Percentiles rank a stretch among this genome's conserved stretches.
Evolutionary conservation across 1,140 invertebrate genomes (phyloP).

Genomic region (Bemisia tabaci): DNA sequence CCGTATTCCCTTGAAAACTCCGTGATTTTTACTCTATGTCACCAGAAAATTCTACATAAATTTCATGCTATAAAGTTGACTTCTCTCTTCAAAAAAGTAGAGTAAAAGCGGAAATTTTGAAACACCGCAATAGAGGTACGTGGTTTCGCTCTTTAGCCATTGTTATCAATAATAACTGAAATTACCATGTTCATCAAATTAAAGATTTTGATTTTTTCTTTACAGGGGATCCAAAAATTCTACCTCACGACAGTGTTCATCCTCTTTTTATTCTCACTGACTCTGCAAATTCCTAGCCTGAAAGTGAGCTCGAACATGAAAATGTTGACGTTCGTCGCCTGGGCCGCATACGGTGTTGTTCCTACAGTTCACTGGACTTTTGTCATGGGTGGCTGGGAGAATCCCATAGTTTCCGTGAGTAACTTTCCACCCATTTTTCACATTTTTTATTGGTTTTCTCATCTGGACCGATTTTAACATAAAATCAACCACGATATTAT

Average conservation of each 20-base stretch:
- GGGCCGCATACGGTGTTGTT: slow-evolving; percentile 79
- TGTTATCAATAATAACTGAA: too few species aligned
- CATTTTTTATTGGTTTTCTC: slow-evolving; percentile 1
- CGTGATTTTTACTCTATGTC: too few species aligned
- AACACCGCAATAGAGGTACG: too few species aligned
- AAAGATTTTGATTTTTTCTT: too few species aligned
- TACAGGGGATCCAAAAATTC: slow-evolving; percentile 31
- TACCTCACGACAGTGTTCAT: slow-evolving; percentile 66
- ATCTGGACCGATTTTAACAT: not conserved
- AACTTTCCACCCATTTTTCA: not conserved
- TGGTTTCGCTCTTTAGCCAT: too few species aligned
- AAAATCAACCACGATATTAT: not conserved
- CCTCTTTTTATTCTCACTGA: slow-evolving; percentile 65
- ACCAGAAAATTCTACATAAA: too few species aligned
- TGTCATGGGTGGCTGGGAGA: slow-evolving; percentile 72
- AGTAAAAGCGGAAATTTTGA: too few species aligned
- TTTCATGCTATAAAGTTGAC: too few species aligned
- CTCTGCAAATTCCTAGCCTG: slow-evolving; percentile 60
- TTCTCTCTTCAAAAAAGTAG: too few species aligned
- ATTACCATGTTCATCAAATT: too few species aligned
- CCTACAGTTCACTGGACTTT: slow-evolving; percentile 84
- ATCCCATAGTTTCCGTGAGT: slow-evolving; percentile 63
- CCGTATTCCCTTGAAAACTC: too few species aligned
- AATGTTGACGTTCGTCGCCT: slow-evolving; percentile 65
- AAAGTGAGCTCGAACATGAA: slow-evolving; percentile 55